A percentile compares a stretch with the other conserved stretches of the same genome.
Conservation (phyloP, 2,888 invertebrate species). For the Leptinotarsa juncta region DNA sequence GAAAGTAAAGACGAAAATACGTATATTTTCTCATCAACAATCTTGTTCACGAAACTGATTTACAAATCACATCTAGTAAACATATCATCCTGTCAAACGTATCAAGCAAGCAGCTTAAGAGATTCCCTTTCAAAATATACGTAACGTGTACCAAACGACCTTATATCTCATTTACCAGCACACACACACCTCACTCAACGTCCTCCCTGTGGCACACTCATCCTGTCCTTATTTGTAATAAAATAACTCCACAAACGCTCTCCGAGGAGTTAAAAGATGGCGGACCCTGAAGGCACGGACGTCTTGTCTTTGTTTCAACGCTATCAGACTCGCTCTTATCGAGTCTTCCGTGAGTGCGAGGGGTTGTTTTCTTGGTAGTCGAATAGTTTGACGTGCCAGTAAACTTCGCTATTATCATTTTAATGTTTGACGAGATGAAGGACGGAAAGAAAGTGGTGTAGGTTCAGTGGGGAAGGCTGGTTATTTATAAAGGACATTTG, state of each 20-base stretch:
- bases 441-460: conserved; percentile 22
- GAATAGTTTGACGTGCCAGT: conserved; percentile 60
- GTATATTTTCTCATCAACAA: background rate
- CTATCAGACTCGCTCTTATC: conserved; percentile 39
- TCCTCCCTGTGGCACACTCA: conserved; percentile 64
- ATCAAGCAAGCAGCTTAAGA: conserved; percentile 48
- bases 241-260: conserved; percentile 67
- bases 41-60: background rate
- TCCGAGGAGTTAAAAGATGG: conserved; percentile 64
- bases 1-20: too few relatives aligned
- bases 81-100: conserved; percentile 34
- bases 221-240: conserved; percentile 67
- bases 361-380: conserved; percentile 47
- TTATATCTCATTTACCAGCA: conserved; percentile 64
- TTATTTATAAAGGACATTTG: background rate
- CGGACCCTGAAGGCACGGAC: conserved; percentile 58
- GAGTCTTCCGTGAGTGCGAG: conserved; percentile 41
- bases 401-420: conserved; percentile 62
- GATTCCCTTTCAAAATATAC: conserved; percentile 52
- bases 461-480: background rate
- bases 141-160: conserved; percentile 52
- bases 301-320: conserved; percentile 43
- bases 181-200: conserved; percentile 63
- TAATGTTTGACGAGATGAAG: conserved; percentile 57
- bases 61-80: conserved; percentile 9